Conservation (phyloP, 2,797 vertebrate genomes). For the Sandelia bainsii region DNA sequence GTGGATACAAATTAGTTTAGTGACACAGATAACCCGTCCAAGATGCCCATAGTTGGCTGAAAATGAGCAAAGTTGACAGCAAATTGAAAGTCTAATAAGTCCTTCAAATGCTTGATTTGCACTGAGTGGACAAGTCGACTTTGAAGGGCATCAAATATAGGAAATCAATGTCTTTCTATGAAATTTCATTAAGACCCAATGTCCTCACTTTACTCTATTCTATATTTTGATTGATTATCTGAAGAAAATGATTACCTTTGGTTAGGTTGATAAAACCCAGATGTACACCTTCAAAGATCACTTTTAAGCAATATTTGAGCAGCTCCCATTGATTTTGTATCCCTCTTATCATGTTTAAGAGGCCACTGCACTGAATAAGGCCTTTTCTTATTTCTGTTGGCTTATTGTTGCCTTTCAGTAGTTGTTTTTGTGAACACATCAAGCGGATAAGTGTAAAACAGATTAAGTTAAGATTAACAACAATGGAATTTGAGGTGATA, state of each 20-base stretch:
- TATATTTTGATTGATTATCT: constrained; percentile 97
- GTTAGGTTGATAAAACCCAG: constrained; percentile 81
- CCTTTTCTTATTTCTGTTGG: constrained; percentile 69
- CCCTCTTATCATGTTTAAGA: constrained; percentile 84
- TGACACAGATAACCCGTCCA: constrained; percentile 93
- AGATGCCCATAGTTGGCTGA: constrained; percentile 91
- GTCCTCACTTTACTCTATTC: constrained; percentile 90
- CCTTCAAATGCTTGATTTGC: constrained; percentile 93
- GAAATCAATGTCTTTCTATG: constrained; percentile 96
- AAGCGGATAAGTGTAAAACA: constrained; percentile 86
- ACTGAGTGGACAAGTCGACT: constrained; percentile 88
- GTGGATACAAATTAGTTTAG: constrained; percentile 96
- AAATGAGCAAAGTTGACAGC: constrained; percentile 97
- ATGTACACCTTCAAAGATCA: constrained; percentile 86
- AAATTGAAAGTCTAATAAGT: constrained; percentile 97
- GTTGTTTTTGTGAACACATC: constrained; percentile 82
- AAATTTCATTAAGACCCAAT: constrained; percentile 94
- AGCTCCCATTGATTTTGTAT: constrained; percentile 83
- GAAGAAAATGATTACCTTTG: constrained; percentile 86
- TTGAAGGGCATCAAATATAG: constrained; percentile 93
- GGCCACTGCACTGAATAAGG: constrained; percentile 69
- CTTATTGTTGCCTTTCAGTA: constrained; percentile 78
- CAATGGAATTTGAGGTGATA: constrained; percentile 86
- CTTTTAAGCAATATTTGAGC: constrained; percentile 84
- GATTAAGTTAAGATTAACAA: constrained; percentile 87